Conservation (phyloP, 1,140 invertebrate genomes). For the Chymomyza costata region DNA sequence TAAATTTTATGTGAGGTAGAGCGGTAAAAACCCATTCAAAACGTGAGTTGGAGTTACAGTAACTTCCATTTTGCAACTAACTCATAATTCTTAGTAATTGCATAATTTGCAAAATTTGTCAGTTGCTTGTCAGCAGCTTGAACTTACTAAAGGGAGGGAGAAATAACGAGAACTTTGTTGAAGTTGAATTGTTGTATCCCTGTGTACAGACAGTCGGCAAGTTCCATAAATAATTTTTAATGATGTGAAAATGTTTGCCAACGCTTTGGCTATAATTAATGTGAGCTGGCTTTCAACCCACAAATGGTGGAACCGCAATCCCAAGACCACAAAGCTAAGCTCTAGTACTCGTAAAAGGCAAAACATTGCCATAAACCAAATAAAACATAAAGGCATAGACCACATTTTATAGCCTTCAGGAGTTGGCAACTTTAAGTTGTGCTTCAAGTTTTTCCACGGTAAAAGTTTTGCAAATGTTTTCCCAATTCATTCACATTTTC, state of each 20-base stretch:
- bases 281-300: too few species aligned
- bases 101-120: conserved; percentile 4
- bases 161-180: conserved; percentile 19
- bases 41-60: conserved; percentile 8
- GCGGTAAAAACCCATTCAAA: too few species aligned
- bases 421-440: not conserved
- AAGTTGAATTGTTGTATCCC: conserved; percentile 35
- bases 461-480: conserved; percentile 1
- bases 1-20: too few species aligned
- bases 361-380: conserved; percentile 28
- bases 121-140: not conserved
- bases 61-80: conserved; percentile 8
- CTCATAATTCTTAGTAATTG: conserved; percentile 8
- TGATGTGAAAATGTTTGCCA: conserved; percentile 44
- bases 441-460: conserved; percentile 5
- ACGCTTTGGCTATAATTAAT: conserved; percentile 41
- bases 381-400: too few species aligned
- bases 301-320: conserved; percentile 5
- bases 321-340: too few species aligned
- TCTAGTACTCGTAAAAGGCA: not conserved
- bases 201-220: conserved; percentile 32
- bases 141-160: not conserved
- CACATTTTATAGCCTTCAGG: too few species aligned
- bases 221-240: conserved; percentile 52
- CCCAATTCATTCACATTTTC: conserved; percentile 29